These are phyloP conservation scores for Drosophila obscura DNA, from an alignment of 1,140 invertebrate genomes.

Conservation along the genomic window DNA sequence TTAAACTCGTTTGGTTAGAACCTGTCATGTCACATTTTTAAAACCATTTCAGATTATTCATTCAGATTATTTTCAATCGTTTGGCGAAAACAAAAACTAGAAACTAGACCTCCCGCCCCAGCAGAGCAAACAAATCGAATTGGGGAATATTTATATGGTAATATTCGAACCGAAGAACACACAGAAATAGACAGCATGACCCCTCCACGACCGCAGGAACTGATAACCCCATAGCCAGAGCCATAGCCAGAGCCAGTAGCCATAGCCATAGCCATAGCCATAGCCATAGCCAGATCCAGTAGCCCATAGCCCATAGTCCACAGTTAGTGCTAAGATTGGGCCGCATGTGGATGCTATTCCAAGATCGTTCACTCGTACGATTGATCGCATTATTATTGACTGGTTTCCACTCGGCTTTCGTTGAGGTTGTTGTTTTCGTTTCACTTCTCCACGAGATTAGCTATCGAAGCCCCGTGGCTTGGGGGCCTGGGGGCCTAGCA, in stretches of 20 bases:
- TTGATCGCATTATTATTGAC: constrained; percentile 52
- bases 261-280: not conserved
- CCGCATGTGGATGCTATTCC: constrained; percentile 64
- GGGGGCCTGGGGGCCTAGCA: constrained; percentile 28
- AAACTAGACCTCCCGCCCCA: constrained; percentile 54
- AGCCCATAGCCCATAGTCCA: not conserved
- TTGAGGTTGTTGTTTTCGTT: constrained; percentile 50
- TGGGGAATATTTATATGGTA: constrained; percentile 26
- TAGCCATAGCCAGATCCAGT: no score
- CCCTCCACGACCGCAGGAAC: constrained; percentile 23
- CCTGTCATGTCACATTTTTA: constrained; percentile 49
- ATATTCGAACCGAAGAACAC: not conserved
- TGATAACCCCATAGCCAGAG: constrained; percentile 65
- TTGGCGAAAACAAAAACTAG: constrained; percentile 41
- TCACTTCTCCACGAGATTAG: constrained; percentile 45
- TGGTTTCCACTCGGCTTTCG: constrained; percentile 55
- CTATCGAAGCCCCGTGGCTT: constrained; percentile 7
- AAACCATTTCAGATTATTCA: constrained; percentile 47
- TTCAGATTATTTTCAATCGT: constrained; percentile 18
- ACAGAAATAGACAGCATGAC: constrained; percentile 18
- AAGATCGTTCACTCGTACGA: constrained; percentile 49
- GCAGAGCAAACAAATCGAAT: constrained; percentile 24
- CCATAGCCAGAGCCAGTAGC: no score
- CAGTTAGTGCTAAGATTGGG: constrained; percentile 32
- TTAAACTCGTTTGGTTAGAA: constrained; percentile 76